Evolutionary conservation across 1,140 invertebrate genomes (phyloP).

Genomic region (Formica selysi): DNA sequence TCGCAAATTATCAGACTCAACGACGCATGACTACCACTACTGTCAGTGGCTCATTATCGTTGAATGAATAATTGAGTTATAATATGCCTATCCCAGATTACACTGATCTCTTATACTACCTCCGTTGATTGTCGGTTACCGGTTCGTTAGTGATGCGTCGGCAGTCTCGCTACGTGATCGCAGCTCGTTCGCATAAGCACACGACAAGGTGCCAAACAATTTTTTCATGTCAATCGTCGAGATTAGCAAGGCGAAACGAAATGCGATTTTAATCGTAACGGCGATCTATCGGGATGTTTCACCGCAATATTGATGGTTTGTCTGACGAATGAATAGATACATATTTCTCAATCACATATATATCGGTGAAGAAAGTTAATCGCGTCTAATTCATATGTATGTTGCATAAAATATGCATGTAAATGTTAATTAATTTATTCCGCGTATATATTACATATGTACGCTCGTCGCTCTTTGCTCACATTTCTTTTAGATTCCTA

Average conservation of each 20-base stretch:
- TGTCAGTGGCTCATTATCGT: slow-evolving; percentile 55
- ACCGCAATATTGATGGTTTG: slow-evolving; percentile 72
- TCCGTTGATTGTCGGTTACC: slow-evolving; percentile 31
- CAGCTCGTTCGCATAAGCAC: slow-evolving; percentile 22
- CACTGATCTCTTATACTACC: slow-evolving; percentile 18
- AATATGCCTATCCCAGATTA: slow-evolving; percentile 45
- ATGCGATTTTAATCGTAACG: slow-evolving; percentile 59
- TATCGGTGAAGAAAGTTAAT: slow-evolving; percentile 65
- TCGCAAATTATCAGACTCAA: slow-evolving; percentile 40
- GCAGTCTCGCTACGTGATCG: slow-evolving; percentile 19
- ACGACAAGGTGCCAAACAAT: slow-evolving; percentile 37
- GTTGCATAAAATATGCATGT: slow-evolving; percentile 66
- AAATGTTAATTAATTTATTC: slow-evolving; percentile 68
- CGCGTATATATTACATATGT: slow-evolving; percentile 53
- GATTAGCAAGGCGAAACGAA: slow-evolving; percentile 30
- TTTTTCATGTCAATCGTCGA: slow-evolving; percentile 42
- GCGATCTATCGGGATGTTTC: slow-evolving; percentile 46
- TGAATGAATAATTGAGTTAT: slow-evolving; percentile 60
- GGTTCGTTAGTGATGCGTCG: slow-evolving; percentile 39
- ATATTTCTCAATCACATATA: slow-evolving; percentile 48
- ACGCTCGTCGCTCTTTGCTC: slow-evolving; percentile 4
- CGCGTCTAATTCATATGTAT: slow-evolving; percentile 60
- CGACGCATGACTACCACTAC: slow-evolving; percentile 33
- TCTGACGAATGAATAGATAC: slow-evolving; percentile 71
- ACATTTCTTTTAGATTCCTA: slow-evolving; percentile 26